These are phyloP conservation scores for Drosophila greeni DNA, from an alignment of 2,888 invertebrate species.

Conservation along the genomic window DNA sequence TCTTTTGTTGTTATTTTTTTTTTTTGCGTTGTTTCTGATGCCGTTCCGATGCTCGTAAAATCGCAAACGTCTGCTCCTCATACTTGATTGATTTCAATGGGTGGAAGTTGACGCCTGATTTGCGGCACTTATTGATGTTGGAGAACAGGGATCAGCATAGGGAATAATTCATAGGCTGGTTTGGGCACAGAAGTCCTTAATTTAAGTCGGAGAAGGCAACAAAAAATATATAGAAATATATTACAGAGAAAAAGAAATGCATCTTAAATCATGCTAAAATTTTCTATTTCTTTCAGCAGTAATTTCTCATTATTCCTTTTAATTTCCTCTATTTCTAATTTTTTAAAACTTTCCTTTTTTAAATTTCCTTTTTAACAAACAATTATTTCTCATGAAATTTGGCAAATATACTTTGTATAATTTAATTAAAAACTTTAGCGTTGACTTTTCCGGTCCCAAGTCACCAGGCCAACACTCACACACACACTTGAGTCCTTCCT, in stretches of 20 bases:
- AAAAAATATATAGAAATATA: not conserved
- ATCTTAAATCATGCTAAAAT: not conserved
- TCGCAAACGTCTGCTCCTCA: slow-evolving; percentile 50
- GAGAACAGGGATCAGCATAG: slow-evolving; percentile 14
- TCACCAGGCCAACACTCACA: slow-evolving; percentile 50
- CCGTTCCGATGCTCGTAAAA: slow-evolving; percentile 55
- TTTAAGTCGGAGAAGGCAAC: not conserved
- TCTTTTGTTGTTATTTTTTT: slow-evolving; percentile 42
- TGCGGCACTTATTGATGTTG: slow-evolving; percentile 25
- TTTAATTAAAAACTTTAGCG: slow-evolving; percentile 69
- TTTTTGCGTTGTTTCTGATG: slow-evolving; percentile 35
- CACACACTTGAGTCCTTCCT: slow-evolving; percentile 28
- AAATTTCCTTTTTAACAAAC: not conserved
- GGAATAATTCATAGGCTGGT: slow-evolving; percentile 31
- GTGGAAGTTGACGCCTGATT: slow-evolving; percentile 29
- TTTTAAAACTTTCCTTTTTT: not conserved
- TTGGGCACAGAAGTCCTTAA: slow-evolving; percentile 2
- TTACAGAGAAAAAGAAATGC: not conserved
- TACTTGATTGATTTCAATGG: slow-evolving; percentile 69
- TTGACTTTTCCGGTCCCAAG: slow-evolving; percentile 59
- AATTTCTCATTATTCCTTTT: not conserved
- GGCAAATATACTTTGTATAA: slow-evolving; percentile 61
- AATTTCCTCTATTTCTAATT: not conserved
- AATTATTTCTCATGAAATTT: slow-evolving; percentile 46
- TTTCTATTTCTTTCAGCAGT: not conserved